Conservation (phyloP, 2,113 vertebrate genomes). For the Ariopsis seemanni region DNA sequence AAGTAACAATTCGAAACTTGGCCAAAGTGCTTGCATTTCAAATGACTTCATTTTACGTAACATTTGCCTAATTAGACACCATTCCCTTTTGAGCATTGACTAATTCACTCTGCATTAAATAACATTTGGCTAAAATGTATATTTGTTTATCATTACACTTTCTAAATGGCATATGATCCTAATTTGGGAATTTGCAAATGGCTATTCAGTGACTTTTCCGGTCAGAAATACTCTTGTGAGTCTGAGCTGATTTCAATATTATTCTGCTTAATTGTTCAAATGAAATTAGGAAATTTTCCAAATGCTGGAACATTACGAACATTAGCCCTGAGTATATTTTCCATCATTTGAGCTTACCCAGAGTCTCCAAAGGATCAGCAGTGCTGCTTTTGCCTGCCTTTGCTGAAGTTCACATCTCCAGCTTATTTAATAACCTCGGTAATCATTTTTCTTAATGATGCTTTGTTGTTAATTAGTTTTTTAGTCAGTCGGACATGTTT, state of each 20-base stretch:
- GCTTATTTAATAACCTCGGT: slow-evolving; percentile 87
- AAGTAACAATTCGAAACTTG: slow-evolving; percentile 31
- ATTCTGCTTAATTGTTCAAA: slow-evolving; percentile 3
- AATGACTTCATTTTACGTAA: slow-evolving; percentile 32
- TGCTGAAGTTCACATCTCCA: slow-evolving; percentile 86
- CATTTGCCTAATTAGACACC: slow-evolving; percentile 44
- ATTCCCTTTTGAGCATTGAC: slow-evolving; percentile 28
- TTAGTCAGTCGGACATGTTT: neutral
- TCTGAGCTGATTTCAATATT: neutral
- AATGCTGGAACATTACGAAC: slow-evolving; percentile 3
- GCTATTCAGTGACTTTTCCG: slow-evolving; percentile 25
- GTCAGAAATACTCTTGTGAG: slow-evolving; percentile 20
- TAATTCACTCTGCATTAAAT: slow-evolving; percentile 43
- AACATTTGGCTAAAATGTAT: slow-evolving; percentile 39
- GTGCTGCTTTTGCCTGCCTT: slow-evolving; percentile 68
- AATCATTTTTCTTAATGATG: slow-evolving; percentile 64
- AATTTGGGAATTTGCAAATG: slow-evolving; percentile 36
- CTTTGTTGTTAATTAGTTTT: slow-evolving; percentile 23
- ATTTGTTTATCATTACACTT: slow-evolving; percentile 43
- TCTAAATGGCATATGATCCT: slow-evolving; percentile 46
- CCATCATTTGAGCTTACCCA: neutral
- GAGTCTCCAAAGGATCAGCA: slow-evolving; percentile 46
- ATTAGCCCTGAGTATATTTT: slow-evolving; percentile 7
- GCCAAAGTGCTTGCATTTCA: slow-evolving; percentile 16
- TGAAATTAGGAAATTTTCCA: slow-evolving; percentile 4